Conservation (phyloP, 2,113 vertebrate genomes). For the Bubo blakistoni region DNA sequence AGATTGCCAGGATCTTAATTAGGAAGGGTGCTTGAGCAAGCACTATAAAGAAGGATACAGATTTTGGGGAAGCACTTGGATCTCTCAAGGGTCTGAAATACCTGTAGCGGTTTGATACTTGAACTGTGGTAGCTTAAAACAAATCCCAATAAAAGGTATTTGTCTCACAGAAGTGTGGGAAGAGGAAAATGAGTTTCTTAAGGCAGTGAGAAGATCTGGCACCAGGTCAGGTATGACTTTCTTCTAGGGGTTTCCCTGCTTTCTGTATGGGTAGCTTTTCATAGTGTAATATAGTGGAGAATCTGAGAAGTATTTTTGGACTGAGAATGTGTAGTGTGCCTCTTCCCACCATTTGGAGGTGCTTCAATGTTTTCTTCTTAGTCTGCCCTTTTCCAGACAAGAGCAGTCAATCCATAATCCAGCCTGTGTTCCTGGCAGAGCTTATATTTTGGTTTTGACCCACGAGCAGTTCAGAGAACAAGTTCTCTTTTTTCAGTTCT, state of each 20-base stretch:
- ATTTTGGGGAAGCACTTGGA: neutral
- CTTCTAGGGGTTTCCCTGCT: neutral
- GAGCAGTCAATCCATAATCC: neutral
- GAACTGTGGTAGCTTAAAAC: neutral
- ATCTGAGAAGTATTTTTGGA: neutral
- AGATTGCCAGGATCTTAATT: neutral
- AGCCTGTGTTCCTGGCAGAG: neutral
- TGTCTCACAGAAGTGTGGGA: accelerated
- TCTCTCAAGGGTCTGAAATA: neutral
- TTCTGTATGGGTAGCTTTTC: neutral
- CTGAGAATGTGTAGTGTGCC: neutral
- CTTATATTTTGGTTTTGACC: neutral
- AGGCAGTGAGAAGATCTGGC: neutral
- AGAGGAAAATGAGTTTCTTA: neutral
- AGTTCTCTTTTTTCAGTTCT: neutral
- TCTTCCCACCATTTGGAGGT: neutral
- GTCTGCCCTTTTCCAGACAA: neutral
- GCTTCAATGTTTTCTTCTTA: neutral
- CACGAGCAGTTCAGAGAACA: neutral
- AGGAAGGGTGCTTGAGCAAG: neutral
- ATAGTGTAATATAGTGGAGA: neutral
- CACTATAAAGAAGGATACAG: neutral
- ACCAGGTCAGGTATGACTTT: neutral
- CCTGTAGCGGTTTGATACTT: neutral
- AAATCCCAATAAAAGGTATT: neutral